Base-by-base conservation (phyloP, 1,140 invertebrate genomes). In the Hyposmocoma kahamanoa region DNA sequence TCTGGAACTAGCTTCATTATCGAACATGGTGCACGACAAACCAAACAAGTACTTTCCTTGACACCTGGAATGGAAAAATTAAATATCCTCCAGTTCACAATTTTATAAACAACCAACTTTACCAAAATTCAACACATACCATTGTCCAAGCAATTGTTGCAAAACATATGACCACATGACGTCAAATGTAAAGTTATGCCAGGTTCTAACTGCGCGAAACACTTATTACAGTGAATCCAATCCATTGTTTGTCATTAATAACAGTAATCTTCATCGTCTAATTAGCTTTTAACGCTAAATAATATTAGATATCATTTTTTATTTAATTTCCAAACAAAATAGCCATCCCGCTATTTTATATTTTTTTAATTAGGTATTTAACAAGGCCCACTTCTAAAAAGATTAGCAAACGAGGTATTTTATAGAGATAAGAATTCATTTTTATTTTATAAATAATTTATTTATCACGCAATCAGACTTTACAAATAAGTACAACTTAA, bases 201-300 rank as follows among this genome's bases (percentile, higher is more conserved):
- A 19, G 77, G 70, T 59, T 75, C 75, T 56, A 86, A 71, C 51
- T 85, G 83, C 46, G 48, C 48, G 57, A 77, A 86, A 71, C 86
- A 87, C 62, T 82, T 77, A 67, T 87, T 87, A 56, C 84, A 87
- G 71, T 87, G 86, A 59, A 87, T 85, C 86, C 86, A 87, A 72
- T 87, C 86, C 86, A 87, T 86, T 60, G 32, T 36, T 54, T 60
- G 55, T n/a, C n/a, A n/a, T n/a, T n/a, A 30, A 32, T 43, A 38
- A 52, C 26, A 43, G n/a, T n/a, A n/a, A n/a, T n/a, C n/a, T n/a
- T n/a, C n/a, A n/a, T n/a, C n/a, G n/a, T n/a, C n/a, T n/a, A n/a
- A n/a, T n/a, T n/a, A n/a, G n/a, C n/a, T n/a, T n/a, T n/a, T n/a
- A n/a, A n/a, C n/a, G n/a, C n/a, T n/a, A n/a, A n/a, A n/a, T n/a